Evolutionary conservation across 1,140 invertebrate species (phyloP).

Genomic region (Hyles vespertilio): DNA sequence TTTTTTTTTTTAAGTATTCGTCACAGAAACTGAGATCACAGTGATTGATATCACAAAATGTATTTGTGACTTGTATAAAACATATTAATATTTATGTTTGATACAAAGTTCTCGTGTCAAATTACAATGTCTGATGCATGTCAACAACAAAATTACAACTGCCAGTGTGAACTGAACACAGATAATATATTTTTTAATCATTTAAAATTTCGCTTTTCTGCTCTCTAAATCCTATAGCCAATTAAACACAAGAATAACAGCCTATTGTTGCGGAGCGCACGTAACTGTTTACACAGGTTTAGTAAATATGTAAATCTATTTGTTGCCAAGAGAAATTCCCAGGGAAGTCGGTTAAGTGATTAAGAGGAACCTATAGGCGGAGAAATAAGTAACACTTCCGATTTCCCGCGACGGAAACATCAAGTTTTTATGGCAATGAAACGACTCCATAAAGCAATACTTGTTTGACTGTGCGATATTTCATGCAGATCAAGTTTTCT

Average conservation of each 20-base stretch:
- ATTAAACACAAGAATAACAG: slow-evolving; percentile 11
- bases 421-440: not conserved
- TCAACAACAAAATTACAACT: too few relatives aligned
- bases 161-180: too few relatives aligned
- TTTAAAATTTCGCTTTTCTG: slow-evolving; percentile 13
- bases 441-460: too few relatives aligned
- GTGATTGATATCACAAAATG: too few relatives aligned
- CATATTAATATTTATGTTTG: too few relatives aligned
- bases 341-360: slow-evolving; percentile 27
- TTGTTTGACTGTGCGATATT: too few relatives aligned
- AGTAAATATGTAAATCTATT: slow-evolving; percentile 36
- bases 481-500: too few relatives aligned
- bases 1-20: too few relatives aligned
- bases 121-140: too few relatives aligned
- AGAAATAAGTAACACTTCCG: slow-evolving; percentile 1
- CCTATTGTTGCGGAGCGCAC: slow-evolving; percentile 13
- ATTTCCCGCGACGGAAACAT: slow-evolving; percentile 1
- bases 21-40: too few relatives aligned
- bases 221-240: not conserved
- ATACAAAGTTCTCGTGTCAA: too few relatives aligned
- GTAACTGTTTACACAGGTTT: slow-evolving; percentile 3
- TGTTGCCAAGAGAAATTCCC: slow-evolving; percentile 30
- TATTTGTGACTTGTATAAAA: too few relatives aligned
- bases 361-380: not conserved
- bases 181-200: slow-evolving; percentile 4